Percentiles rank a stretch among this genome's conserved stretches.
These are phyloP conservation scores for Rhodophaea formosa DNA, from an alignment of 2,888 invertebrate species.

Conservation along the genomic window DNA sequence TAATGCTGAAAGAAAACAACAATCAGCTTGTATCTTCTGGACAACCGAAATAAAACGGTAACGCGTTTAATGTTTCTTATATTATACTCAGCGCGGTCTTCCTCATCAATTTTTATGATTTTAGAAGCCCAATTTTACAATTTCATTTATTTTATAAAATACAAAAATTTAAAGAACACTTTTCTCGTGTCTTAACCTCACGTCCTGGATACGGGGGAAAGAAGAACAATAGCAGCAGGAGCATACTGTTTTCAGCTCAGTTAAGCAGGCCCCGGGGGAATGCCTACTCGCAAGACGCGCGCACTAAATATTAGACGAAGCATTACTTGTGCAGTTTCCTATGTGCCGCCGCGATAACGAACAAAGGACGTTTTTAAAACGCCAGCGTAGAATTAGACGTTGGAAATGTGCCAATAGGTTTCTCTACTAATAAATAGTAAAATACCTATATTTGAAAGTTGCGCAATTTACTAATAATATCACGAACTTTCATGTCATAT, in stretches of 20 bases:
- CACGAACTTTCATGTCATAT: too few relatives aligned
- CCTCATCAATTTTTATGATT: too few relatives aligned
- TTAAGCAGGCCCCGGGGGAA: constrained; percentile 10
- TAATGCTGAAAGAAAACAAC: too few relatives aligned
- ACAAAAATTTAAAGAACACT: neutral
- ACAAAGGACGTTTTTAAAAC: constrained; percentile 9
- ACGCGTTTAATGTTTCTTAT: too few relatives aligned
- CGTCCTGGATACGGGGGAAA: constrained; percentile 7
- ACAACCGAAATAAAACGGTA: too few relatives aligned
- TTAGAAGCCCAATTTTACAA: neutral
- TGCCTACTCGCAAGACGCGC: constrained; percentile 16
- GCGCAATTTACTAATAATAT: too few relatives aligned
- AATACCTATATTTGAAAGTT: too few relatives aligned
- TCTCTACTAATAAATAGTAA: neutral
- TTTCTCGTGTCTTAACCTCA: constrained; percentile 1
- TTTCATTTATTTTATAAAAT: neutral
- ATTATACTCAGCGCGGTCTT: too few relatives aligned
- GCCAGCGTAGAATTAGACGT: neutral
- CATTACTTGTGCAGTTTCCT: constrained; percentile 10
- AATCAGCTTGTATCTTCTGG: too few relatives aligned
- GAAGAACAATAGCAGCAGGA: constrained; percentile 14
- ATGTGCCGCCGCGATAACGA: constrained; percentile 5
- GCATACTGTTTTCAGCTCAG: constrained; percentile 12
- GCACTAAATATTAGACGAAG: constrained; percentile 16
- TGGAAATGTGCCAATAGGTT: neutral